These are phyloP conservation scores for Amniataba percoides DNA, from an alignment of 2,797 vertebrate genomes.

Conservation along the genomic window DNA sequence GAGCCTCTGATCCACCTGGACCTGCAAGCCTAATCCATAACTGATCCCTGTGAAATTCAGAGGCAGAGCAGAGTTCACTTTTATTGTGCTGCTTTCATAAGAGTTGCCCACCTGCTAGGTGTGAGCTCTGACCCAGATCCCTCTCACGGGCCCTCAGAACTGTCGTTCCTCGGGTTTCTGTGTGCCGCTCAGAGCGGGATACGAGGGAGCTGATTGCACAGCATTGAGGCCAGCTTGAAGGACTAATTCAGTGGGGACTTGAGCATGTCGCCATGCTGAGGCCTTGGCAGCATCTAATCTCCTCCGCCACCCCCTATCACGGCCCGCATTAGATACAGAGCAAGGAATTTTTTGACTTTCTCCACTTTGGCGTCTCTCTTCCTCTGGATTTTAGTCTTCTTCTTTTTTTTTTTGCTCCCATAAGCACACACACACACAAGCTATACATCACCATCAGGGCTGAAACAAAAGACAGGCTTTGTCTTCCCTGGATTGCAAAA, in stretches of 20 bases:
- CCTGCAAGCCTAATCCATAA: slow-evolving; percentile 40
- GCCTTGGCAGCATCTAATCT: slow-evolving; percentile 61
- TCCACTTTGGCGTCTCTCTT: slow-evolving; percentile 4
- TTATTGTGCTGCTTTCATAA: slow-evolving; percentile 53
- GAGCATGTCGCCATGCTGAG: slow-evolving; percentile 38
- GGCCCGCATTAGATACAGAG: slow-evolving; percentile 25
- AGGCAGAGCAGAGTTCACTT: slow-evolving; percentile 35
- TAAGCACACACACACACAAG: slow-evolving; percentile 19
- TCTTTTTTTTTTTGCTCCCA: slow-evolving; percentile 10
- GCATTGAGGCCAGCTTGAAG: slow-evolving; percentile 70
- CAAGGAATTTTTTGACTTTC: slow-evolving; percentile 36
- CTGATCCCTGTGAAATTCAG: slow-evolving; percentile 60
- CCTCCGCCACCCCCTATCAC: slow-evolving; percentile 32
- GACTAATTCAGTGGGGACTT: slow-evolving; percentile 63
- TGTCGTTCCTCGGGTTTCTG: slow-evolving; percentile 68
- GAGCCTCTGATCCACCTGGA: slow-evolving; percentile 38
- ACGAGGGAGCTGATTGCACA: slow-evolving; percentile 57
- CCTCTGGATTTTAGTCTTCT: slow-evolving; percentile 28
- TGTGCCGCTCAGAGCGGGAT: slow-evolving; percentile 49
- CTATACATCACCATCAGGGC: slow-evolving; percentile 42
- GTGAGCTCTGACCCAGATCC: slow-evolving; percentile 68
- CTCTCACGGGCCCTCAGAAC: slow-evolving; percentile 43
- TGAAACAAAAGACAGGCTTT: slow-evolving; percentile 74
- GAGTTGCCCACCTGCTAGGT: slow-evolving; percentile 60
- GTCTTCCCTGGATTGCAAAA: slow-evolving; percentile 68